Conservation (phyloP, 2,797 vertebrate species). For the Sebastes iracundus region DNA sequence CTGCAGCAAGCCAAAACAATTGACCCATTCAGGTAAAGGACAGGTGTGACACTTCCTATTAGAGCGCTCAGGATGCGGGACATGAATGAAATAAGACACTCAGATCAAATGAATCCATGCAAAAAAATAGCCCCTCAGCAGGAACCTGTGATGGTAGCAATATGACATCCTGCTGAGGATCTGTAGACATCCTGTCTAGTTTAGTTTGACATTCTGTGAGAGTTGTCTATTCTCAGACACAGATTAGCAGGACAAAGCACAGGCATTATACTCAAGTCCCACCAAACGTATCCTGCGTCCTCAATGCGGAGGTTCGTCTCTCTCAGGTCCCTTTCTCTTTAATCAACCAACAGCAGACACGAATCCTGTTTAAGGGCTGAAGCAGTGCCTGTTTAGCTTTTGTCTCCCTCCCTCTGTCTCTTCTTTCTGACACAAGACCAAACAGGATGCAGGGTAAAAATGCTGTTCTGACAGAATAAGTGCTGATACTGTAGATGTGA, state of each 20-base stretch:
- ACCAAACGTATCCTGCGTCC: neutral
- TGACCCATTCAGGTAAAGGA: neutral
- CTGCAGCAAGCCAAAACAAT: neutral
- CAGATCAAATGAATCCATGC: conserved; percentile 17
- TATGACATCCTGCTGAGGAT: neutral
- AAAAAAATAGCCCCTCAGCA: conserved; percentile 4
- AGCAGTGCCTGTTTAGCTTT: neutral
- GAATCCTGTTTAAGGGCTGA: neutral
- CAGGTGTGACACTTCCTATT: conserved; percentile 9
- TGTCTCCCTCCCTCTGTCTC: conserved; percentile 16
- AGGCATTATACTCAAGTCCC: conserved; percentile 1
- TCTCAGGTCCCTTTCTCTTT: conserved; percentile 8
- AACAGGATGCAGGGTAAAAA: conserved; percentile 33
- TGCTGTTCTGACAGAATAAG: conserved; percentile 53
- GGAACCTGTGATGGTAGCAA: conserved; percentile 2
- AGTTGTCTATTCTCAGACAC: conserved; percentile 4
- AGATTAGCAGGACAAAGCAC: conserved; percentile 30
- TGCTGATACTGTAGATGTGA: conserved; percentile 55
- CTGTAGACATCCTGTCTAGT: neutral
- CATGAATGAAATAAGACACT: conserved; percentile 14
- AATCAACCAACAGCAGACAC: conserved; percentile 11
- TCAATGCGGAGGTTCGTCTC: conserved; percentile 19
- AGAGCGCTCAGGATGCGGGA: neutral
- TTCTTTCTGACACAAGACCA: conserved; percentile 14
- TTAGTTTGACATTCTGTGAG: conserved; percentile 23